phyloP scores from a whole-genome alignment of 2,797 vertebrate genomes.

The Lateolabrax maculatus region DNA sequence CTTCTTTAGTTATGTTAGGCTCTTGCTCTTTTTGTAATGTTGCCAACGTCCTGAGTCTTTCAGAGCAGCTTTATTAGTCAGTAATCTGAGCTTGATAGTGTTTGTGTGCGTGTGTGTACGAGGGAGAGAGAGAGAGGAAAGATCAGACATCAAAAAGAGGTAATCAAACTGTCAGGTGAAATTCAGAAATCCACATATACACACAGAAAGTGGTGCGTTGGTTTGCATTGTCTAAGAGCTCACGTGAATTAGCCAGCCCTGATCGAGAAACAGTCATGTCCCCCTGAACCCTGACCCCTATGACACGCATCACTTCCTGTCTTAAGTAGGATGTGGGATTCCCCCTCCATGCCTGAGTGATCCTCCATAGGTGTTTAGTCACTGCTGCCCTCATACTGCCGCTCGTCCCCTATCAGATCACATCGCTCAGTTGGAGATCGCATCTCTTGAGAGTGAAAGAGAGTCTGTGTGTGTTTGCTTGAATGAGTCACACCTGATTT shows the following conservation, averaged over 20 bases:
- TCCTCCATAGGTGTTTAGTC: constrained; percentile 73
- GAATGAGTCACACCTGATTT: constrained; percentile 49
- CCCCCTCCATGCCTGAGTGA: constrained; percentile 59
- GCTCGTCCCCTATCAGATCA: constrained; percentile 59
- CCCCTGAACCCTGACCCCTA: constrained; percentile 45
- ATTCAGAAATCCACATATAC: background rate
- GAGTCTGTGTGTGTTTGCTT: constrained; percentile 42
- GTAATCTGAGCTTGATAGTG: constrained; percentile 38
- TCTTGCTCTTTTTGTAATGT: constrained; percentile 45
- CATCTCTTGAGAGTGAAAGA: constrained; percentile 34
- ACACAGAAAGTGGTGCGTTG: background rate
- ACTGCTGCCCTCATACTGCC: constrained; percentile 54
- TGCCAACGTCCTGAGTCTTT: constrained; percentile 28
- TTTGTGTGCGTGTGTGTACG: constrained; percentile 17
- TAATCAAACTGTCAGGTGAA: background rate
- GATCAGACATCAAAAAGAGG: constrained; percentile 1
- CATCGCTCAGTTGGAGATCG: constrained; percentile 28
- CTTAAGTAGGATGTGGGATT: constrained; percentile 68
- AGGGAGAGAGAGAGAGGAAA: background rate
- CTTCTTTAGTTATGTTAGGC: constrained; percentile 35
- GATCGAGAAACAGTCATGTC: constrained; percentile 39
- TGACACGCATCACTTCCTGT: constrained; percentile 67
- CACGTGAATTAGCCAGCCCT: constrained; percentile 30
- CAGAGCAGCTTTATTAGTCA: constrained; percentile 43
- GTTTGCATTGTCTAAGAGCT: background rate